A percentile compares a stretch with the other conserved stretches of the same genome.
These are phyloP conservation scores for Chaetoderma sp. DNA, from an alignment of 2,888 invertebrate genomes.

Conservation along the genomic window DNA sequence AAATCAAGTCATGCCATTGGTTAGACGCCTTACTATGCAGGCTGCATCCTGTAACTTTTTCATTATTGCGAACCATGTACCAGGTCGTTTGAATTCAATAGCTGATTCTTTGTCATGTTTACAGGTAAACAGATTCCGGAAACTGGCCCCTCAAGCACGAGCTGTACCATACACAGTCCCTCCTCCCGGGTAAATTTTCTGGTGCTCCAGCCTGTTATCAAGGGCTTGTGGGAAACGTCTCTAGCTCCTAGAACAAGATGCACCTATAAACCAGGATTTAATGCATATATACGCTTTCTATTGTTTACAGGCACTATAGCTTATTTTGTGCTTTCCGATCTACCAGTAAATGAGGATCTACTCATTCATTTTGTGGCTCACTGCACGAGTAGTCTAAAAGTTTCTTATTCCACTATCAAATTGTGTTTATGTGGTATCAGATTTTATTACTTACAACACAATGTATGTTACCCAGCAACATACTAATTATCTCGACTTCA, in stretches of 20 bases:
- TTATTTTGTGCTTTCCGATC: too few relatives aligned
- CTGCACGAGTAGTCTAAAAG: neutral
- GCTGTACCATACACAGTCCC: neutral
- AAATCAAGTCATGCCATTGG: too few relatives aligned
- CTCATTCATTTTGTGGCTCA: neutral
- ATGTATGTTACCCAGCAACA: neutral
- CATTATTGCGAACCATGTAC: too few relatives aligned
- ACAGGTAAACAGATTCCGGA: neutral
- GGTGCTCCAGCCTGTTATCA: neutral
- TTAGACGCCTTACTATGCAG: too few relatives aligned
- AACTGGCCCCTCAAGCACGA: neutral
- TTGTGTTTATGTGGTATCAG: neutral
- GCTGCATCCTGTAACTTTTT: too few relatives aligned
- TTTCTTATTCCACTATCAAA: neutral
- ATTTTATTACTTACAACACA: neutral
- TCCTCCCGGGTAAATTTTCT: neutral
- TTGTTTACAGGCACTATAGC: too few relatives aligned
- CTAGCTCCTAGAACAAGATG: neutral
- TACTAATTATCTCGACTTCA: neutral
- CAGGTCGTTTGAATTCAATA: too few relatives aligned
- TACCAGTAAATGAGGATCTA: neutral
- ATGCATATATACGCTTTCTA: neutral
- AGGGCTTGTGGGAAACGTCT: too few relatives aligned
- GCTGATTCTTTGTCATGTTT: too few relatives aligned
- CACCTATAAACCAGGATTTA: neutral